A percentile compares a stretch with the other conserved stretches of the same genome.
phyloP scores from a whole-genome alignment of 2,888 invertebrate genomes.

The Drosophila kambysellisi region DNA sequence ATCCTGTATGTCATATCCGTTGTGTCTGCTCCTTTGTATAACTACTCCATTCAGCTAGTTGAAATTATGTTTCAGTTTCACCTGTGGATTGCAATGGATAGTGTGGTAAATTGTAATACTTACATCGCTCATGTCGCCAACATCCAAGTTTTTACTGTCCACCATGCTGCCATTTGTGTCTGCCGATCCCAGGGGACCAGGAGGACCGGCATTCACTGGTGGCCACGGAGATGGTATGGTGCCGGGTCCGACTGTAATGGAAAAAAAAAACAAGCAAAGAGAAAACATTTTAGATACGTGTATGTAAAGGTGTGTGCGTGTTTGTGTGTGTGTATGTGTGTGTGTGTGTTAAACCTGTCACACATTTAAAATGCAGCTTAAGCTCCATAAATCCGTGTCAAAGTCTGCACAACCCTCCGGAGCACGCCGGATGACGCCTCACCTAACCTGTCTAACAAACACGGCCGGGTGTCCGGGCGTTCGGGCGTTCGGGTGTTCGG shows the following conservation, averaged over 20 bases:
- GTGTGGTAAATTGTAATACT: constrained; percentile 83
- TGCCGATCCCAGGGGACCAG: constrained; percentile 88
- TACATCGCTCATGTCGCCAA: constrained; percentile 96
- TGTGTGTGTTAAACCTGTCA: constrained; percentile 9
- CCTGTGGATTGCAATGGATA: background rate
- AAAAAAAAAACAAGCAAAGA: constrained; percentile 28
- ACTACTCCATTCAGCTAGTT: background rate
- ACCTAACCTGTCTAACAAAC: constrained; percentile 39
- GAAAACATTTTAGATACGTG: constrained; percentile 31
- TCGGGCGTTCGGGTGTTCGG: background rate
- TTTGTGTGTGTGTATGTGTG: background rate
- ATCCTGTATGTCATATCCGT: background rate
- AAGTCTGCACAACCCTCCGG: background rate
- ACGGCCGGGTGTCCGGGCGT: constrained; percentile 7
- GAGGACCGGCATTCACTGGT: constrained; percentile 92
- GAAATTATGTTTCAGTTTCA: background rate
- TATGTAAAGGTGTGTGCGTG: background rate
- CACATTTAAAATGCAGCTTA: constrained; percentile 23
- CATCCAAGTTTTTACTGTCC: constrained; percentile 96
- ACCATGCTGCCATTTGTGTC: constrained; percentile 96
- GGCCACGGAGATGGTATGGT: constrained; percentile 99
- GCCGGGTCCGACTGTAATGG: constrained; percentile 91
- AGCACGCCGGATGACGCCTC: background rate
- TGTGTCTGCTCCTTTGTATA: background rate
- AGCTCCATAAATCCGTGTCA: constrained; percentile 51